These are phyloP conservation scores for Operophtera brumata DNA, from an alignment of 2,888 invertebrate genomes.

Conservation along the genomic window DNA sequence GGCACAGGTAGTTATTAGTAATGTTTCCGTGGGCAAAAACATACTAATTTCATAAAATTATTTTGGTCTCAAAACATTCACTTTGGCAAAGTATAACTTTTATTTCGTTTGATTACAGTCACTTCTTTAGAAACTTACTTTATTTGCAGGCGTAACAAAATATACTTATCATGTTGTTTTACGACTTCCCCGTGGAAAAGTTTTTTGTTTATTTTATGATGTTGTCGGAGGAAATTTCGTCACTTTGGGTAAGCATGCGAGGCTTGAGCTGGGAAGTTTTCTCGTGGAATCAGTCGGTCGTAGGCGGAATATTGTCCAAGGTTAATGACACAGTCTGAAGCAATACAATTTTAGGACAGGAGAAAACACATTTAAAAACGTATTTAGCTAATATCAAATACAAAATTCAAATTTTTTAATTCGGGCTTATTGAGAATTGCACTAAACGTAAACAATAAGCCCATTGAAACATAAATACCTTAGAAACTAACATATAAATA, in stretches of 20 bases:
- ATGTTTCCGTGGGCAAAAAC: not conserved
- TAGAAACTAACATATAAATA: too few relatives aligned
- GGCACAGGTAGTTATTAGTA: too few relatives aligned
- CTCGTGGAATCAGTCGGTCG: constrained; percentile 10
- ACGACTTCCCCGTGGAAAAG: constrained; percentile 38
- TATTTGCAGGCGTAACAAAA: constrained; percentile 36
- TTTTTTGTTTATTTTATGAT: constrained; percentile 50
- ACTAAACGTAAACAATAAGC: too few relatives aligned
- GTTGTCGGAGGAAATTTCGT: constrained; percentile 37
- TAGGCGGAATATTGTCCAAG: not conserved
- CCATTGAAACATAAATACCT: too few relatives aligned
- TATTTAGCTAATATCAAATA: too few relatives aligned
- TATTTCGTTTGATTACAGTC: constrained; percentile 27
- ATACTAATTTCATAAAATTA: constrained; percentile 11
- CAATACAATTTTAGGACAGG: too few relatives aligned
- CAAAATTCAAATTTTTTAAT: too few relatives aligned
- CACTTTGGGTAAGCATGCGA: constrained; percentile 39
- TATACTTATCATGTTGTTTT: constrained; percentile 48
- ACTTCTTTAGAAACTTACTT: constrained; percentile 40
- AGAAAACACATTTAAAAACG: too few relatives aligned
- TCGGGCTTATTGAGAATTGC: too few relatives aligned
- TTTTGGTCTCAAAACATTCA: constrained; percentile 14
- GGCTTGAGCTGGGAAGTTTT: constrained; percentile 35
- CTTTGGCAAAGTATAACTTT: constrained; percentile 22
- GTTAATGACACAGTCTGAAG: too few relatives aligned